Evolutionary conservation across 2,113 vertebrate species (phyloP).

Genomic region (Dicerorhinus sumatrensis): DNA sequence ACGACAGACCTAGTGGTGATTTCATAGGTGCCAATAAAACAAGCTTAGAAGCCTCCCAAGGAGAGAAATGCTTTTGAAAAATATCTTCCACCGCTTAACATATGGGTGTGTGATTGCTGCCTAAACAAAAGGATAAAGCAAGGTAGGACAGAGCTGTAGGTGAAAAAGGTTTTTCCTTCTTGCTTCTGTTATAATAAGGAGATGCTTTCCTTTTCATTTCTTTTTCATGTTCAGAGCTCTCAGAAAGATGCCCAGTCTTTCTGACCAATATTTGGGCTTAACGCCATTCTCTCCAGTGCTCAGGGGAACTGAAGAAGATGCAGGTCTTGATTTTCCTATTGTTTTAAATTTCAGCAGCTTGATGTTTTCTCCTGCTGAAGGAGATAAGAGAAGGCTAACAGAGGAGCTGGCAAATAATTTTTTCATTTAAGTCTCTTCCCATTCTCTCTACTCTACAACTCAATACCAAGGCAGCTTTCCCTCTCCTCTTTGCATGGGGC

Average conservation of each 20-base stretch:
- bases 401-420: not conserved
- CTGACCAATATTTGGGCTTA: not conserved
- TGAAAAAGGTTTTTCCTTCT: conserved; percentile 50
- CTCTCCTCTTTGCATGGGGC: not conserved
- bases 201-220: not conserved
- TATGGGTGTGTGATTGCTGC: conserved; percentile 67
- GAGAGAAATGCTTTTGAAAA: conserved; percentile 83
- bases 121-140: conserved; percentile 70
- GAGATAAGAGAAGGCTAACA: not conserved
- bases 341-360: conserved; percentile 19
- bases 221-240: not conserved
- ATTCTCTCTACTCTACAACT: not conserved
- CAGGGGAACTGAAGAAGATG: not conserved
- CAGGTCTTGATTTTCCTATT: not conserved
- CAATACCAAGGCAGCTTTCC: not conserved
- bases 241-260: not conserved
- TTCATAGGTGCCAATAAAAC: conserved; percentile 85
- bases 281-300: not conserved
- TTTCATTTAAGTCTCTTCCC: not conserved
- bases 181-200: conserved; percentile 55
- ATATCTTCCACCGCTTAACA: conserved; percentile 68
- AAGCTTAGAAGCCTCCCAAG: conserved; percentile 78
- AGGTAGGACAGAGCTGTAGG: conserved; percentile 5
- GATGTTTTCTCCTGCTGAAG: not conserved
- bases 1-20: conserved; percentile 83